phyloP scores from a whole-genome alignment of 2,888 invertebrate species.

The Ichneumoninae sp. region DNA sequence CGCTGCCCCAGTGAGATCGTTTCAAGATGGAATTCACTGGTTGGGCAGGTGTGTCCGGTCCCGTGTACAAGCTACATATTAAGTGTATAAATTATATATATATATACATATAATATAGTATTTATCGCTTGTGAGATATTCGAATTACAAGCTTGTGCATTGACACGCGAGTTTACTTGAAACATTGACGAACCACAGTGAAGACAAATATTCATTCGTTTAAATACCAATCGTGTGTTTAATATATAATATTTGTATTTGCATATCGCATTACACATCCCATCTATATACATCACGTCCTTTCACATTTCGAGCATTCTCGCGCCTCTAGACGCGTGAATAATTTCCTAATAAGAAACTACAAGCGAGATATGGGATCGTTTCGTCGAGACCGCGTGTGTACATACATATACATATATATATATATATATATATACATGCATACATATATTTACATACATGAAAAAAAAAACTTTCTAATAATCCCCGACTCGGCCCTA shows the following conservation, averaged over 20 bases:
- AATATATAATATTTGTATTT: constrained; percentile 43
- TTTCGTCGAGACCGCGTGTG: not conserved
- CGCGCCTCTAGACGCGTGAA: constrained; percentile 35
- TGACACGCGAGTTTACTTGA: constrained; percentile 37
- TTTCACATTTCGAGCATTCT: constrained; percentile 41
- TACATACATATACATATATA: not conserved
- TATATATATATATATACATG: too few species aligned
- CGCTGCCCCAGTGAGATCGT: constrained; percentile 38
- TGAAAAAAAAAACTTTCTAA: constrained; percentile 56
- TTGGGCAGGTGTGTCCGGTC: constrained; percentile 37
- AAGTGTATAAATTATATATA: not conserved
- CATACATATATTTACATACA: too few species aligned
- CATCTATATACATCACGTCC: not conserved
- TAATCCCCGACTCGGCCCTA: constrained; percentile 51
- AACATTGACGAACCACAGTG: constrained; percentile 21
- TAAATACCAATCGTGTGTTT: not conserved
- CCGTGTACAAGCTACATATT: constrained; percentile 6
- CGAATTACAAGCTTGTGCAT: constrained; percentile 27
- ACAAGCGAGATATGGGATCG: constrained; percentile 25
- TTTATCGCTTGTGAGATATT: not conserved
- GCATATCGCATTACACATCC: constrained; percentile 39
- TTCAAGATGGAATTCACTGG: constrained; percentile 36
- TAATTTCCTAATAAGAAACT: constrained; percentile 53
- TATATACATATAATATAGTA: not conserved
- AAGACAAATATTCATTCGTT: not conserved